These are phyloP conservation scores for Thymelicus lineola DNA, from an alignment of 2,888 invertebrate genomes.

Conservation along the genomic window DNA sequence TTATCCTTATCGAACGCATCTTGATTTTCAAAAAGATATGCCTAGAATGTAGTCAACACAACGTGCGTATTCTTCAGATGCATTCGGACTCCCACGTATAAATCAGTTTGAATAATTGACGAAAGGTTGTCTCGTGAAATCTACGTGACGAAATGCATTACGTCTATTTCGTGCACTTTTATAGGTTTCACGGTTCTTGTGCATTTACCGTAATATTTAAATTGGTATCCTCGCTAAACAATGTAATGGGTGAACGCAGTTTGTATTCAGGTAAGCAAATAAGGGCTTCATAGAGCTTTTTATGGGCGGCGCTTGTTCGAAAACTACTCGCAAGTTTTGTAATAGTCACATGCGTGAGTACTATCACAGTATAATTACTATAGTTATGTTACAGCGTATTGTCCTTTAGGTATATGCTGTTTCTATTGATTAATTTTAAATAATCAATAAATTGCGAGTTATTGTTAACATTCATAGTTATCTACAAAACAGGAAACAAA, in stretches of 20 bases:
- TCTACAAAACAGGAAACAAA: no score
- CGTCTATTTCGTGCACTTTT: slow-evolving; percentile 62
- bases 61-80: slow-evolving; percentile 44
- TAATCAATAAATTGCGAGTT: no score
- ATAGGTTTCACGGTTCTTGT: slow-evolving; percentile 48
- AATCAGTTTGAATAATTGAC: slow-evolving; percentile 69
- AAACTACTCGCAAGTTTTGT: neutral
- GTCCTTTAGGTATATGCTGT: no score
- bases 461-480: no score
- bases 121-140: slow-evolving; percentile 55
- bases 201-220: slow-evolving; percentile 72
- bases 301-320: neutral
- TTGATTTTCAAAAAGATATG: slow-evolving; percentile 21
- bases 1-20: slow-evolving; percentile 4
- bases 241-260: slow-evolving; percentile 6
- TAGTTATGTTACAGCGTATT: no score
- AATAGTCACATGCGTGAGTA: neutral
- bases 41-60: slow-evolving; percentile 15
- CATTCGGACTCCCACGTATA: slow-evolving; percentile 52
- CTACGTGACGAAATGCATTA: slow-evolving; percentile 53
- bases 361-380: no score
- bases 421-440: no score
- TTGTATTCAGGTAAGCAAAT: slow-evolving; percentile 25
- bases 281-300: slow-evolving; percentile 19
- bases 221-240: slow-evolving; percentile 50